Percentiles rank a stretch among this genome's conserved stretches.
Evolutionary conservation across 2,888 invertebrate species (phyloP).

Genomic region (Leptopilina myrica): DNA sequence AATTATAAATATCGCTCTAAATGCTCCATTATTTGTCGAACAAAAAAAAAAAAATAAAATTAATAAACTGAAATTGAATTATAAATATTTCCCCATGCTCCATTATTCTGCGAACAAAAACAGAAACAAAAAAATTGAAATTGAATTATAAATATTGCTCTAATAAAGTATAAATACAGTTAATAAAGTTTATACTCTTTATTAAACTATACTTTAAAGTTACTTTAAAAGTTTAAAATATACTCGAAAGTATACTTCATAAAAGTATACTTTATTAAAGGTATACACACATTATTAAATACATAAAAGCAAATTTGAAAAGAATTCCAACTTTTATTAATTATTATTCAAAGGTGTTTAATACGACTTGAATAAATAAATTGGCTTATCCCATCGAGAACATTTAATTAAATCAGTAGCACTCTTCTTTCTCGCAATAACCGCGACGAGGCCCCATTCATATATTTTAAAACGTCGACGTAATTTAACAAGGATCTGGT

Average conservation of each 20-base stretch:
- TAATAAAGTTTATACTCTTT: not conserved
- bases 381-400: slow-evolving; percentile 6
- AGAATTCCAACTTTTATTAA: not conserved
- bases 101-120: too few relatives aligned
- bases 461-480: slow-evolving; percentile 13
- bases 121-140: not conserved
- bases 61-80: too few relatives aligned
- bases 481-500: slow-evolving; percentile 33
- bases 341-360: not conserved
- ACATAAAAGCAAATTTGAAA: too few relatives aligned
- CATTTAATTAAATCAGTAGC: slow-evolving; percentile 26
- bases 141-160: not conserved
- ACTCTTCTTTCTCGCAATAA: slow-evolving; percentile 4
- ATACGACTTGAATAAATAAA: slow-evolving; percentile 25
- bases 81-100: too few relatives aligned
- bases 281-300: not conserved
- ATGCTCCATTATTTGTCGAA: too few relatives aligned
- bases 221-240: too few relatives aligned
- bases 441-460: not conserved
- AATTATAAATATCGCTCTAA: too few relatives aligned
- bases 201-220: too few relatives aligned
- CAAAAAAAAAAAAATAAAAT: too few relatives aligned
- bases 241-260: too few relatives aligned
- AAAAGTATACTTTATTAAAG: too few relatives aligned
- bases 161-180: not conserved